Evolutionary conservation across 2,797 vertebrate species (phyloP), one percentile per base, ranked within the genome.

Genomic region (Sebastes elongatus): DNA sequence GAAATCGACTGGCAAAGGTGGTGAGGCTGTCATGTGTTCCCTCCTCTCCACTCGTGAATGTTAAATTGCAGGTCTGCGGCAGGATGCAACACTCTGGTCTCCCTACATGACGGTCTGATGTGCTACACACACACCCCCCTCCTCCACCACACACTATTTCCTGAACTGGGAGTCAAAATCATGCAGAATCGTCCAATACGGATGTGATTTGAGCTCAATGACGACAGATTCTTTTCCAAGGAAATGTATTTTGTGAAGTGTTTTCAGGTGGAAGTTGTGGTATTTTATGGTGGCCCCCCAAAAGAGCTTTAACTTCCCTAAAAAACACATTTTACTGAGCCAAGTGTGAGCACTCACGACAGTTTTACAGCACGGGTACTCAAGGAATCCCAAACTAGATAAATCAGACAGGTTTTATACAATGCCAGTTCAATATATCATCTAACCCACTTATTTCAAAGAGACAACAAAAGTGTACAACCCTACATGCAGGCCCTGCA

Each of bases 281-380:
- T 32, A 22, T 55, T 42, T 42, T 42, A 42, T 42, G 13, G 38
- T 42, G 53, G n/a, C 10, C 0, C n/a, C n/a, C 0, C 53, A 28
- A 28, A 59, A 28, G 38, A 8, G 14, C 52, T 56, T 18, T 20
- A 18, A 9, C 56, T 28, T 27, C 56, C 7, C 56, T 27, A 7
- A 14, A 25, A 14, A 27, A 28, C 4, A 11, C 4, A 0, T 62
- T 62, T 62, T 33, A n/a, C 0, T 33, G 28, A 2, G 10, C 25
- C 13, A 56, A 46, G 22, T 13, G 11, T 16, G 38, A 42, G 38
- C 13, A 16, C 22, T 32, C 20, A 22, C 2, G 20, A 20, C 10
- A 5, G 32, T 4, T 35, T 22, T 35, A 35, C 32, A 63, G 11
- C 32, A 23, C 0, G n/a, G 22, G 32, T 23, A 35, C 18, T 33